Evolutionary conservation across 1,140 invertebrate species (phyloP), one percentile per base, ranked within the genome.

Genomic region (Stegodyphus mimosarum): DNA sequence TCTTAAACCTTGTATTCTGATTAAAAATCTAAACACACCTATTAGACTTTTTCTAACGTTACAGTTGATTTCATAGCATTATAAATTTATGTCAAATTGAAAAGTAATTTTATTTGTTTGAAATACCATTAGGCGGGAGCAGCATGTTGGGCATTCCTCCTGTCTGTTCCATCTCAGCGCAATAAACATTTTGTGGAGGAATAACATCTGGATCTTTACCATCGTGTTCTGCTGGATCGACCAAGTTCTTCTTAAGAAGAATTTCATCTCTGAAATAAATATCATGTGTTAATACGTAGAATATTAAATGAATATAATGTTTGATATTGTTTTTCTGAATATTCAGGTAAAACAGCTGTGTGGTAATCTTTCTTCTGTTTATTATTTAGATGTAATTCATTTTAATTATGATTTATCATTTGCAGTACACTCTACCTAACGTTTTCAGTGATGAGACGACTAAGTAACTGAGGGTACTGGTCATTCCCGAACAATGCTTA

Each of bases 151-250:
- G 74, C 60, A 78, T 86, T 51, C 67, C 75, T n/a, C 75, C 83
- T 33, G 63, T 11, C 48, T 86, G 83, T 49, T 86, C 83, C 74
- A 86, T 86, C 72, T 86, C 83, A 6, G 83, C 83, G n/a, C 83
- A 86, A 15, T 86, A 86, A 15, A 64, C 75, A 72, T 86, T 86
- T 78, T 86, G 83, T 9, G 83, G 83, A 33, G 83, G 83, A 51
- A 86, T 86, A 9, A 86, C 83, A 48, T 86, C 83, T 50, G 83
- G 83, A 66, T 86, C 83, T 72, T 86, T 86, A 17, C 74, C 83
- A 72, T 86, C 83, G 52, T 86, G 83, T 49, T 86, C 83, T 15
- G 83, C 15, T 2, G 83, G 55, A 71, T 86, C 83, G 3, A 86
- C 83, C 50, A 86, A 78, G 64, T 86, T 86, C 17, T 86, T 86